phyloP scores from a whole-genome alignment of 2,113 vertebrate genomes.

The Spermophilus dauricus region DNA sequence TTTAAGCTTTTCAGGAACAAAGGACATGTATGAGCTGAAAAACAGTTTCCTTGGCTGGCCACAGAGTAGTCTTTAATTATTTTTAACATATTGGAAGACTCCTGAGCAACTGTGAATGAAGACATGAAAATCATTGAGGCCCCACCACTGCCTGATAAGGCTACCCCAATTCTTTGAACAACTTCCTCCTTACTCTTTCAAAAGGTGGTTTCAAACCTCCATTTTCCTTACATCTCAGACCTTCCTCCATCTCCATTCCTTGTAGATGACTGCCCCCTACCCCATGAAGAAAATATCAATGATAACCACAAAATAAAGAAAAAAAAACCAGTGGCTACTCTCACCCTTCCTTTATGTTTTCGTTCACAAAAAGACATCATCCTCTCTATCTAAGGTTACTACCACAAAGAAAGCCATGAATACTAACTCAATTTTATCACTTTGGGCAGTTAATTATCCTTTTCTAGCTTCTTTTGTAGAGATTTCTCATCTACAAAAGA shows the following conservation, averaged over 20 bases:
- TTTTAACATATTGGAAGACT: neutral
- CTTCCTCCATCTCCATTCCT: neutral
- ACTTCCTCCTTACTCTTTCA: neutral
- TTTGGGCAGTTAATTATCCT: neutral
- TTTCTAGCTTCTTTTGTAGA: neutral
- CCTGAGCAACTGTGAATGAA: neutral
- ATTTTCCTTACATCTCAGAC: neutral
- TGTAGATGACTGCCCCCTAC: neutral
- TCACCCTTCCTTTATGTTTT: neutral
- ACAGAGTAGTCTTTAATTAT: neutral
- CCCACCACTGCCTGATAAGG: neutral
- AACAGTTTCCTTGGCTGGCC: neutral
- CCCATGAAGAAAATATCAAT: neutral
- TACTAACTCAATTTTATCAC: neutral
- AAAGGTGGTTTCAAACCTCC: neutral
- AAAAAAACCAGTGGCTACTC: neutral
- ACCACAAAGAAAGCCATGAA: neutral
- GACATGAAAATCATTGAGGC: neutral
- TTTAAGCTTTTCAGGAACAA: constrained; percentile 40
- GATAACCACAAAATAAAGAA: neutral
- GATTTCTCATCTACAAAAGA: neutral
- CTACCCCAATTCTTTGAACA: neutral
- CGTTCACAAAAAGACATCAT: neutral
- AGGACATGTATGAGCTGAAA: neutral
- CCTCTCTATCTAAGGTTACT: neutral